These are phyloP conservation scores for Tetragnatha montana DNA, from an alignment of 2,888 invertebrate genomes.

Conservation along the genomic window DNA sequence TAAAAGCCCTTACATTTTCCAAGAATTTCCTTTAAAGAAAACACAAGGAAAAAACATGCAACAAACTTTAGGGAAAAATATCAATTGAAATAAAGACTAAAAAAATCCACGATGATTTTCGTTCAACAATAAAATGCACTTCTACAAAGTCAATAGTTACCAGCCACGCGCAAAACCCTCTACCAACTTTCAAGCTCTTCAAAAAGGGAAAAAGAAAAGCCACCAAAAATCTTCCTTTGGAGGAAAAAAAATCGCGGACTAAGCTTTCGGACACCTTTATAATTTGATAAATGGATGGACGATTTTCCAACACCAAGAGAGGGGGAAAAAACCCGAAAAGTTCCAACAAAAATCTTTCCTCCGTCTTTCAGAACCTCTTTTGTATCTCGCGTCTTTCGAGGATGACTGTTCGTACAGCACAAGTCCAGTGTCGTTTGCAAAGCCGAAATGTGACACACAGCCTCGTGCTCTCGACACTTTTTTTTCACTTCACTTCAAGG, in stretches of 20 bases:
- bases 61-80: too few relatives aligned
- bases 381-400: not conserved
- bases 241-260: constrained; percentile 23
- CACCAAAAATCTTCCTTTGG: constrained; percentile 31
- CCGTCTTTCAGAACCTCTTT: constrained; percentile 30
- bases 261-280: constrained; percentile 60
- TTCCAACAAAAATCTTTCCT: constrained; percentile 12
- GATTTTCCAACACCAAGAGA: constrained; percentile 25
- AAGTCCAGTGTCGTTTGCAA: constrained; percentile 45
- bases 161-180: constrained; percentile 30
- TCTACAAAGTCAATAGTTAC: not conserved
- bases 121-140: too few relatives aligned
- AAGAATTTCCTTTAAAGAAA: too few relatives aligned
- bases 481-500: not conserved
- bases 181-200: constrained; percentile 4
- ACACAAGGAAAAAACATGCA: too few relatives aligned
- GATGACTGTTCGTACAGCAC: constrained; percentile 4
- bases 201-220: constrained; percentile 5
- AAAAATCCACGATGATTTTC: too few relatives aligned
- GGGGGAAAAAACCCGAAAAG: not conserved
- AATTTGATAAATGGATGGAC: constrained; percentile 66
- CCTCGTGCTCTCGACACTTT: constrained; percentile 3
- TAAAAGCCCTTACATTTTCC: too few relatives aligned
- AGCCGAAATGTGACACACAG: constrained; percentile 42
- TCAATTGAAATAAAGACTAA: too few relatives aligned